Percentiles rank a stretch among this genome's conserved stretches.
Conservation (phyloP, 2,797 vertebrate species). For the Lagocephalus sceleratus region DNA sequence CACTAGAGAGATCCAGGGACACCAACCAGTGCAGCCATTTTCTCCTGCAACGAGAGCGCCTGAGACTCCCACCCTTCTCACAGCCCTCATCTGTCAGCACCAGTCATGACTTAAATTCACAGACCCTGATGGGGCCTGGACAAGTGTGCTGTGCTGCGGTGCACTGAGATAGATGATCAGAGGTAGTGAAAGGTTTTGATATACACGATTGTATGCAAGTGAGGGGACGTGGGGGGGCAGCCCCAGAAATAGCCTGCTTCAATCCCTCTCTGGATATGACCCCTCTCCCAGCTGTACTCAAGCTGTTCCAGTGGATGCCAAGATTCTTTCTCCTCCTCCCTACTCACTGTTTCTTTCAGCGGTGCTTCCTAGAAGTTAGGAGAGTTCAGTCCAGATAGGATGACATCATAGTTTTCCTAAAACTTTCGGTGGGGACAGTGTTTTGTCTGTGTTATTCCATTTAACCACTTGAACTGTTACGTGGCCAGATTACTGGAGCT, state of each 20-base stretch:
- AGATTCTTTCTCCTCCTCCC: constrained; percentile 60
- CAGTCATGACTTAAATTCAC: constrained; percentile 41
- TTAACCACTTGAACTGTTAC: constrained; percentile 25
- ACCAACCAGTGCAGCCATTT: constrained; percentile 61
- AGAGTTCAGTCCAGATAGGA: constrained; percentile 43
- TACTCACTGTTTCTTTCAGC: constrained; percentile 44
- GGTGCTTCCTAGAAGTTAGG: constrained; percentile 46
- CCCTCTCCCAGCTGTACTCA: constrained; percentile 71
- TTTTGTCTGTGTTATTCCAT: constrained; percentile 22
- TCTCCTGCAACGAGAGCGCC: constrained; percentile 36
- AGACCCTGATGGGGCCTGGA: constrained; percentile 41
- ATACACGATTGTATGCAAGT: constrained; percentile 70
- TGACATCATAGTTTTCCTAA: constrained; percentile 50
- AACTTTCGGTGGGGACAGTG: constrained; percentile 16
- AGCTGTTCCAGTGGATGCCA: constrained; percentile 58
- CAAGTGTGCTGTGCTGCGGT: constrained; percentile 33
- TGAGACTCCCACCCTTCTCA: constrained; percentile 42
- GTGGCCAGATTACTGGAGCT: constrained; percentile 23
- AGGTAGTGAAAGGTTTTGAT: constrained; percentile 69
- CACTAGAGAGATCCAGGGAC: constrained; percentile 45
- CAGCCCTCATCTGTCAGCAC: constrained; percentile 33
- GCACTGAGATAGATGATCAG: constrained; percentile 59
- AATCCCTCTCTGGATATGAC: constrained; percentile 72
- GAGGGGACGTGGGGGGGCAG: constrained; percentile 53
- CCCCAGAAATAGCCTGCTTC: constrained; percentile 72